A percentile compares a stretch with the other conserved stretches of the same genome.
These are phyloP conservation scores for Chymomyza procnemis DNA, from an alignment of 2,888 invertebrate genomes.

Conservation along the genomic window DNA sequence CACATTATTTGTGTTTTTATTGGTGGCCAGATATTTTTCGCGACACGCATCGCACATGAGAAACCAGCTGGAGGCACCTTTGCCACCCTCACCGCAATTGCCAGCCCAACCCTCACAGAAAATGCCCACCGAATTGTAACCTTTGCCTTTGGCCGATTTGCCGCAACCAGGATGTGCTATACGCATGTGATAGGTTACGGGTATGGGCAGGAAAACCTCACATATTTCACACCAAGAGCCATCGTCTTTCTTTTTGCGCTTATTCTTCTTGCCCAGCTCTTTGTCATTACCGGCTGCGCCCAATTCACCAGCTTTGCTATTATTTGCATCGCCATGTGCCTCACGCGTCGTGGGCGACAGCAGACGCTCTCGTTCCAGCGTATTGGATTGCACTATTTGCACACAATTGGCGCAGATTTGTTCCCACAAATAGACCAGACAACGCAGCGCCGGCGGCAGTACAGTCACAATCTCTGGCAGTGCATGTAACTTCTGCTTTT, in stretches of 20 bases:
- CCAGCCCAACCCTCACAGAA: constrained; percentile 94
- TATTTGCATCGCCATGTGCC: constrained; percentile 37
- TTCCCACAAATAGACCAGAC: constrained; percentile 94
- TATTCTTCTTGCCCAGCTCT: constrained; percentile 71
- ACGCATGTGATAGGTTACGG: constrained; percentile 95
- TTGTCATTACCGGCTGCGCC: constrained; percentile 58
- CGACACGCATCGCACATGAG: constrained; percentile 94
- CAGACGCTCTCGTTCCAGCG: constrained; percentile 72
- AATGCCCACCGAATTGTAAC: constrained; percentile 93
- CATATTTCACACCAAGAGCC: constrained; percentile 90
- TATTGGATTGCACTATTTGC: constrained; percentile 81
- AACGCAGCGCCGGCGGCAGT: constrained; percentile 91
- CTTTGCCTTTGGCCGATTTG: constrained; percentile 89
- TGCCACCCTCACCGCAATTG: constrained; percentile 91
- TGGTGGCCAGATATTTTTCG: constrained; percentile 82
- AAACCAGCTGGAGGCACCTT: constrained; percentile 91
- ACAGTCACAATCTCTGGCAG: constrained; percentile 82
- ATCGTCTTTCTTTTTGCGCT: constrained; percentile 78
- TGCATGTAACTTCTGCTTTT: constrained; percentile 75
- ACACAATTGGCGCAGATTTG: constrained; percentile 85
- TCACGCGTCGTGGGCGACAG: constrained; percentile 54
- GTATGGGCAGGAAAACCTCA: constrained; percentile 85
- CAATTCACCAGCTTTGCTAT: constrained; percentile 45
- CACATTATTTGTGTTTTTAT: constrained; percentile 76
- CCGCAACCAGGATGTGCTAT: constrained; percentile 95